A percentile compares a stretch with the other conserved stretches of the same genome.
Evolutionary conservation across 2,113 vertebrate genomes (phyloP).

Genomic region (Poecilia latipinna): DNA sequence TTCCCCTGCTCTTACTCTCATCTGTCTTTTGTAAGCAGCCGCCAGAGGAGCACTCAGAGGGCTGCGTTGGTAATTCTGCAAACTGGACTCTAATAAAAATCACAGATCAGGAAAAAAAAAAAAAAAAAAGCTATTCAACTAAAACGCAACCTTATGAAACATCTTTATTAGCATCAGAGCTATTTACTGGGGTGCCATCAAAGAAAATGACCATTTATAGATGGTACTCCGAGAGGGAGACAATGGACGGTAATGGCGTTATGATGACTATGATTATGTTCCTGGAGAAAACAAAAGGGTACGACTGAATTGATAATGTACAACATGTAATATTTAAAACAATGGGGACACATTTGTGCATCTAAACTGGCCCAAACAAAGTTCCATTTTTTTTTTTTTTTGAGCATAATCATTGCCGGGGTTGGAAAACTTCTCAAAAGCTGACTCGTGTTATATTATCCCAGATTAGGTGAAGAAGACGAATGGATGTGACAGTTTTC

Average conservation of each 20-base stretch:
- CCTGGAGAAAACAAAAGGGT: not conserved
- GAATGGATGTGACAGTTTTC: not conserved
- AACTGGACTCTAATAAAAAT: slow-evolving; percentile 37
- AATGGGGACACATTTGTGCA: not conserved
- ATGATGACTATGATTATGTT: not conserved
- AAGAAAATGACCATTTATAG: slow-evolving; percentile 46
- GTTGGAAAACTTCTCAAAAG: not conserved
- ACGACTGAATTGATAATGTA: not conserved
- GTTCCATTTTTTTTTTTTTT: not conserved
- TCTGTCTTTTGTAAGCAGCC: slow-evolving; percentile 37
- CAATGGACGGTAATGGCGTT: not conserved
- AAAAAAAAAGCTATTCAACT: slow-evolving; percentile 24
- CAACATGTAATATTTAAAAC: not conserved
- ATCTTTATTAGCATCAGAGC: slow-evolving; percentile 21
- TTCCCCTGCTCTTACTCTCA: slow-evolving; percentile 10
- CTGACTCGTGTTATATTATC: slow-evolving; percentile 5
- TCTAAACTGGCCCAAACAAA: not conserved
- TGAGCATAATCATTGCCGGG: not conserved
- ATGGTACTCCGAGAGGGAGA: slow-evolving; percentile 7
- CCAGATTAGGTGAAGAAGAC: not conserved
- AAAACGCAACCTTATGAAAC: slow-evolving; percentile 38
- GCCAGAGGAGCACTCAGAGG: slow-evolving; percentile 6
- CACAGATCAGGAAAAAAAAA: slow-evolving; percentile 32
- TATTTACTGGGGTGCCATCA: slow-evolving; percentile 17
- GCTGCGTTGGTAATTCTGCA: slow-evolving; percentile 22